Evolutionary conservation across 2,888 invertebrate species (phyloP).

Genomic region (Piscicola geometra): DNA sequence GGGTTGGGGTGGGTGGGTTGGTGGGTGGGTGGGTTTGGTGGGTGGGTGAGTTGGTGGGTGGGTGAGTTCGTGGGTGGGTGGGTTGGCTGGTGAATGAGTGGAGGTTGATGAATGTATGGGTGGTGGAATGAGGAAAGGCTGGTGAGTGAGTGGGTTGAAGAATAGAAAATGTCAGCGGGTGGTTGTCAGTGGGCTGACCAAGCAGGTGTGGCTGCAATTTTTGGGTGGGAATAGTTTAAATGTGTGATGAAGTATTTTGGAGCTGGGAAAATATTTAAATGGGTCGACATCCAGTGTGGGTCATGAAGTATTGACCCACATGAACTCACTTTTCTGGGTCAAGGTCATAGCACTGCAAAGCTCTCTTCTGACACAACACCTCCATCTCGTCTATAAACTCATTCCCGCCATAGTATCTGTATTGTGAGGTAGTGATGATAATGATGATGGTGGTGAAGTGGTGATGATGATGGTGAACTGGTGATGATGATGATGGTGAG

Average conservation of each 20-base stretch:
- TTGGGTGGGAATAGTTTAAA: neutral
- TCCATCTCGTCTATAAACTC: conserved; percentile 91
- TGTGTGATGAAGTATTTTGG: neutral
- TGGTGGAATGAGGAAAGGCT: neutral
- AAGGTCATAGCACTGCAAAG: conserved; percentile 75
- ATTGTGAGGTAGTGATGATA: no score
- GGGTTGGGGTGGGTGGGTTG: neutral
- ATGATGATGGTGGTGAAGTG: no score
- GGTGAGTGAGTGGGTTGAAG: neutral
- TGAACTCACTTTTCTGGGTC: conserved; percentile 65
- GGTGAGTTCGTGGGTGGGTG: neutral
- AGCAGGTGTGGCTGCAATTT: neutral
- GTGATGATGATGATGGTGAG: no score
- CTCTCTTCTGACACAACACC: conserved; percentile 77
- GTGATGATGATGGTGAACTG: no score
- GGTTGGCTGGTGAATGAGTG: neutral
- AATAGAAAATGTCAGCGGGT: neutral
- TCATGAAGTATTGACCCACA: conserved; percentile 35
- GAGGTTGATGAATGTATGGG: neutral
- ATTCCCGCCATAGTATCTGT: conserved; percentile 94
- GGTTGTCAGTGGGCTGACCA: neutral
- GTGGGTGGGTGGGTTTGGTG: neutral
- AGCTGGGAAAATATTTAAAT: neutral
- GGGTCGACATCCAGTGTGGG: neutral
- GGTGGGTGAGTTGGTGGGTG: neutral